Conservation (phyloP, 2,888 invertebrate species). For the Cistogaster globosa region DNA sequence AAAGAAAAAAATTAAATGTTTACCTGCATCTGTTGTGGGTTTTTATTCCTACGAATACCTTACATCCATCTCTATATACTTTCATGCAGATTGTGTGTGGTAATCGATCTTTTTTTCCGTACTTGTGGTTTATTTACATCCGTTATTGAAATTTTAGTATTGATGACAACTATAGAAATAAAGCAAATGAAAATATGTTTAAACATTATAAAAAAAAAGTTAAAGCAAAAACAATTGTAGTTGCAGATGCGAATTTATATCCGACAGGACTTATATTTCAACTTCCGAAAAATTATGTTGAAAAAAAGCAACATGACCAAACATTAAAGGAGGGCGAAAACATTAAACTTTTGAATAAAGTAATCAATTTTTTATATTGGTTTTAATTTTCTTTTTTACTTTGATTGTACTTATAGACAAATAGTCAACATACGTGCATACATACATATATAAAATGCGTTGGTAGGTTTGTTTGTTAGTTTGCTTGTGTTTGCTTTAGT, state of each 20-base stretch:
- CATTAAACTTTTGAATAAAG: constrained; percentile 34
- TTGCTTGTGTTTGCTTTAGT: no score
- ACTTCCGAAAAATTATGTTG: constrained; percentile 63
- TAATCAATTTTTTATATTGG: constrained; percentile 57
- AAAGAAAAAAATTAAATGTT: constrained; percentile 42
- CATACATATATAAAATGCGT: no score
- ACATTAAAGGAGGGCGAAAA: no score
- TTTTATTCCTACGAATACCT: constrained; percentile 31
- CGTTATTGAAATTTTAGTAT: constrained; percentile 77
- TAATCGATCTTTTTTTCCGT: constrained; percentile 78
- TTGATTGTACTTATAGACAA: not conserved
- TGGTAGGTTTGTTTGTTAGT: no score
- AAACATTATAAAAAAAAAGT: not conserved
- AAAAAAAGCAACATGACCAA: not conserved
- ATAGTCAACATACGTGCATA: no score
- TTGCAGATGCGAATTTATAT: constrained; percentile 79
- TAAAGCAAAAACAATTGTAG: constrained; percentile 76
- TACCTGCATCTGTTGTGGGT: constrained; percentile 70
- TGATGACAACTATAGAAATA: constrained; percentile 62
- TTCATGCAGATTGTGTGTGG: constrained; percentile 49
- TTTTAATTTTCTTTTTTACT: constrained; percentile 29
- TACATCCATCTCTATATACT: constrained; percentile 2
- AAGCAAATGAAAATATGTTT: constrained; percentile 34
- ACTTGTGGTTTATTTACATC: constrained; percentile 81
- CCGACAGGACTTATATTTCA: constrained; percentile 74